These are phyloP conservation scores for Muntiacus muntjak DNA, from an alignment of 2,113 vertebrate species.

Conservation along the genomic window DNA sequence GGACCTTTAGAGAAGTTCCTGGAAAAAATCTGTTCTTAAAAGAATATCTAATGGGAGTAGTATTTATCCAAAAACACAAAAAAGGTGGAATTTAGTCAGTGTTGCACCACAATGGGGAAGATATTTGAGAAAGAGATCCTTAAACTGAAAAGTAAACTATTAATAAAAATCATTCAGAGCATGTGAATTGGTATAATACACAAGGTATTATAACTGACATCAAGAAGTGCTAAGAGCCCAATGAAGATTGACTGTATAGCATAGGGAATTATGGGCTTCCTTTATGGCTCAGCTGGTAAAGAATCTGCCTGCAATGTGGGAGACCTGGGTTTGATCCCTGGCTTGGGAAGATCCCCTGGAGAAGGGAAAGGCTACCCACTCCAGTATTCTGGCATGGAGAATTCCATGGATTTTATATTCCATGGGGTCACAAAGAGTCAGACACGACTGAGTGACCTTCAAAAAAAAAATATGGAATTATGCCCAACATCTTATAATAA, in stretches of 20 bases:
- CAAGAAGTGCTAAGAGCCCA: not conserved
- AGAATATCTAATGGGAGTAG: not conserved
- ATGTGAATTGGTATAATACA: not conserved
- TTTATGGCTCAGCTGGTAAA: not conserved
- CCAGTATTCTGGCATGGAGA: not conserved
- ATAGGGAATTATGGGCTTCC: not conserved
- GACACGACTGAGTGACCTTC: not conserved
- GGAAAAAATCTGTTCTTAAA: not conserved
- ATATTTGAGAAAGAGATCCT: not conserved
- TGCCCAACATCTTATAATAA: not conserved
- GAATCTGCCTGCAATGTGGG: accelerated
- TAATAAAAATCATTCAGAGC: not conserved
- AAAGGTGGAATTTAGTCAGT: not conserved
- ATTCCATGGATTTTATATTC: not conserved
- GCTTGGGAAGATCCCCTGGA: not conserved
- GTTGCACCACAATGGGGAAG: not conserved
- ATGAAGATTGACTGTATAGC: not conserved
- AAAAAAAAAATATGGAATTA: not conserved
- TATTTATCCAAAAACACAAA: not conserved
- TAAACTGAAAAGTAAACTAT: not conserved
- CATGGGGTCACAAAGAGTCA: not conserved
- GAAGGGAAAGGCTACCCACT: not conserved
- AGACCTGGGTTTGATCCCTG: not conserved
- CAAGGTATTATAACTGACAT: not conserved
- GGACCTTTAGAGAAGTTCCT: not conserved